A percentile compares a stretch with the other conserved stretches of the same genome.
Conservation (phyloP, 2,113 vertebrate species). For the Morone saxatilis region DNA sequence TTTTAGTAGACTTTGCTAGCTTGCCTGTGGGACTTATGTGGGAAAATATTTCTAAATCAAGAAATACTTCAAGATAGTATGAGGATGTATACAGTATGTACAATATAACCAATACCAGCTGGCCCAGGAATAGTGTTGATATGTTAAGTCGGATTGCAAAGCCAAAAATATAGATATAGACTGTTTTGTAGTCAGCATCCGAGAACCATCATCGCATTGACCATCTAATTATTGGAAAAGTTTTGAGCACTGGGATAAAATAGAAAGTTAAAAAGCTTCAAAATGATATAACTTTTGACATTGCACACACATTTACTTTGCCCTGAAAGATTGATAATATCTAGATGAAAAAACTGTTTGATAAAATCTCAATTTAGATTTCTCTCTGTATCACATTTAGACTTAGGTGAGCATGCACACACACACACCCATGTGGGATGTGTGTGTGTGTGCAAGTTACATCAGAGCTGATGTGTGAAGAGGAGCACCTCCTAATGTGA, state of each 20-base stretch:
- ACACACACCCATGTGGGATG: not conserved
- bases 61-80: no score
- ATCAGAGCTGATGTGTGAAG: conserved; percentile 68
- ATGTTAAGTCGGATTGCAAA: not conserved
- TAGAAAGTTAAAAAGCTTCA: not conserved
- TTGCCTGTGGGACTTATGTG: not conserved
- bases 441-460: conserved; percentile 36
- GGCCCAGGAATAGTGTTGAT: not conserved
- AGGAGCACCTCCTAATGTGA: conserved; percentile 50
- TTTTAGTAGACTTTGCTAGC: not conserved
- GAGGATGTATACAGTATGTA: no score
- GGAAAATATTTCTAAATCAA: no score
- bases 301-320: not conserved
- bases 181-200: not conserved
- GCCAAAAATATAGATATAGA: not conserved
- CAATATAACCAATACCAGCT: no score
- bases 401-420: not conserved
- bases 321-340: not conserved
- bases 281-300: not conserved
- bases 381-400: conserved; percentile 3
- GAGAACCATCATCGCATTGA: not conserved
- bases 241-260: not conserved
- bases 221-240: not conserved
- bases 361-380: not conserved
- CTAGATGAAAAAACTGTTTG: not conserved